These are phyloP conservation scores for Microctonus brassicae DNA, from an alignment of 2,888 invertebrate species.

Conservation along the genomic window DNA sequence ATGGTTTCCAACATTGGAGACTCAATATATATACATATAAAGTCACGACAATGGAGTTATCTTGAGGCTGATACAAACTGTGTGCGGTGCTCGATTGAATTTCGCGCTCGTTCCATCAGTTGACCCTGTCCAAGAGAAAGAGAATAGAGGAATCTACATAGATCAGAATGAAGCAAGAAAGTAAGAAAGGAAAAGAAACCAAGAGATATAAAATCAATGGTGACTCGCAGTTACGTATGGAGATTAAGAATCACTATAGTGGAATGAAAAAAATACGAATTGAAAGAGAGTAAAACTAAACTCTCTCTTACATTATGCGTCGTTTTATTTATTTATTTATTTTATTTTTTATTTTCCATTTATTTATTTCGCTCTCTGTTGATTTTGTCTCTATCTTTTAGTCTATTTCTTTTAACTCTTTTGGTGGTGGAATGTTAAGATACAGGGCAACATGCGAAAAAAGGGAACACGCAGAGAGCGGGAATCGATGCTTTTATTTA, in stretches of 20 bases:
- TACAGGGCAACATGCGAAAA: conserved; percentile 31
- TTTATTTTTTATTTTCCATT: conserved; percentile 26
- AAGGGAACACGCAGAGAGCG: conserved; percentile 38
- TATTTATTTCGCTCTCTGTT: conserved; percentile 21
- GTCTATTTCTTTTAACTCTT: conserved; percentile 20
- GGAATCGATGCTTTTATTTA: conserved; percentile 52
- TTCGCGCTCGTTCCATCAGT: conserved; percentile 37
- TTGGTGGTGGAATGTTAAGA: conserved; percentile 20
- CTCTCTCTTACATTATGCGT: conserved; percentile 9
- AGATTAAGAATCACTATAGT: conserved; percentile 40
- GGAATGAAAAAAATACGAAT: conserved; percentile 31
- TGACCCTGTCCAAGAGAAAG: conserved; percentile 38
- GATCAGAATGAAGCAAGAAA: background rate
- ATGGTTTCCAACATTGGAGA: background rate
- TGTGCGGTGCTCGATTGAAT: conserved; percentile 42
- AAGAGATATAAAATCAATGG: conserved; percentile 14
- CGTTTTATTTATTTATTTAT: background rate
- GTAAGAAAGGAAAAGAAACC: conserved; percentile 16
- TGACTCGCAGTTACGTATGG: conserved; percentile 38
- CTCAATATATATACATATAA: conserved; percentile 21
- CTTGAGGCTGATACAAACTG: conserved; percentile 38
- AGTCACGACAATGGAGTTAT: conserved; percentile 29
- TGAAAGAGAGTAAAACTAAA: conserved; percentile 27
- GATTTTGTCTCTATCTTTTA: conserved; percentile 17
- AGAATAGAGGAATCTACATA: conserved; percentile 7